Evolutionary conservation across 1,140 invertebrate species (phyloP).

Genomic region (Augochlora pura): DNA sequence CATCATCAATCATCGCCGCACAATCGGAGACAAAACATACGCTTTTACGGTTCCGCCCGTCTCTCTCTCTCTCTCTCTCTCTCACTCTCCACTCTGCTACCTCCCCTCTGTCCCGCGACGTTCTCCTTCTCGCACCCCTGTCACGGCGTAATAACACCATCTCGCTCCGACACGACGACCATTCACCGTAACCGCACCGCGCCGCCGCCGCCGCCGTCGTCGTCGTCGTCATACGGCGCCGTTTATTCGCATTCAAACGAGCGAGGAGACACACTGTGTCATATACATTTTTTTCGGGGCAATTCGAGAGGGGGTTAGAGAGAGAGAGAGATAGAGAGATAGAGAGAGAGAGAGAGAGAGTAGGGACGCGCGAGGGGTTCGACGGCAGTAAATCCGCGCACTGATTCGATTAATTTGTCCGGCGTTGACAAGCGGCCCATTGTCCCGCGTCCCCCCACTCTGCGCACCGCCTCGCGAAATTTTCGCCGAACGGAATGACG

Average conservation of each 20-base stretch:
- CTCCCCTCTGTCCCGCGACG: too few species aligned
- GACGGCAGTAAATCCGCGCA: conserved; percentile 58
- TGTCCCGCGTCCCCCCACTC: conserved; percentile 15
- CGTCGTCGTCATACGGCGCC: conserved; percentile 49
- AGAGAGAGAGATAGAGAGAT: too few species aligned
- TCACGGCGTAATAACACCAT: background rate
- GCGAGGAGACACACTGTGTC: conserved; percentile 49
- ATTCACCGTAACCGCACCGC: conserved; percentile 41
- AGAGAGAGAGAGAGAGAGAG: too few species aligned
- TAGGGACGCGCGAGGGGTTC: conserved; percentile 8
- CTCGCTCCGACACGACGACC: background rate
- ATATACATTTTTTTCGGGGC: conserved; percentile 33
- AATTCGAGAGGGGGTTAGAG: background rate
- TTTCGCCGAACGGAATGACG: conserved; percentile 52
- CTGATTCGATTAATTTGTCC: conserved; percentile 63
- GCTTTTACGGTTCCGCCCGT: conserved; percentile 50
- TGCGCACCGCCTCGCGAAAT: conserved; percentile 27
- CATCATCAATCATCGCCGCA: conserved; percentile 69
- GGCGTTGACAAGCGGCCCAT: conserved; percentile 47
- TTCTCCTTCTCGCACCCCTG: conserved; percentile 7
- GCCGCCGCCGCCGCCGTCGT: conserved; percentile 40
- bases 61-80: too few species aligned
- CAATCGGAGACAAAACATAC: conserved; percentile 67
- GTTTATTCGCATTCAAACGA: conserved; percentile 60
- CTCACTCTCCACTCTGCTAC: too few species aligned